Conservation (phyloP, 2,888 invertebrate species). For the Rotaria macrura region DNA sequence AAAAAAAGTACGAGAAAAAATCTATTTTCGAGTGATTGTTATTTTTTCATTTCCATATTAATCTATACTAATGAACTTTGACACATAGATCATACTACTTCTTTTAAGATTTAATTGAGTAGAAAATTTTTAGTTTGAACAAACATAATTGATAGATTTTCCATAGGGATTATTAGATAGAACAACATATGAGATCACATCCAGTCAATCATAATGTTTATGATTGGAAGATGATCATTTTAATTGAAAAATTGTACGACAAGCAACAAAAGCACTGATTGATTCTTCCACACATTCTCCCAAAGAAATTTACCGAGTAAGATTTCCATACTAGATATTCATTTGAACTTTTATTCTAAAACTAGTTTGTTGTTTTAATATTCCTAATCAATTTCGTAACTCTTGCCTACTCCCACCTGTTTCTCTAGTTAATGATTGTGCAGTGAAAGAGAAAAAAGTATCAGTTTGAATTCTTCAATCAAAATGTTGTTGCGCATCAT, state of each 20-base stretch:
- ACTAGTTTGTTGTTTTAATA: too few species aligned
- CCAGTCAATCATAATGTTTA: not conserved
- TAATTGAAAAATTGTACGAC: too few species aligned
- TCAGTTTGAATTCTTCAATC: too few species aligned
- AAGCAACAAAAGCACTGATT: too few species aligned
- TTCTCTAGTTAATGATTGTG: too few species aligned
- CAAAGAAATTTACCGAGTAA: too few species aligned
- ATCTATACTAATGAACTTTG: not conserved
- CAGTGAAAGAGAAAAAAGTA: too few species aligned
- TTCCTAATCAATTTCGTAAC: too few species aligned
- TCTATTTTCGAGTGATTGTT: not conserved
- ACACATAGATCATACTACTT: not conserved
- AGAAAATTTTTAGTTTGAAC: not conserved
- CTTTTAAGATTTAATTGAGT: constrained; percentile 15
- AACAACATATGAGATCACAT: not conserved
- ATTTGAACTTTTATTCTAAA: too few species aligned
- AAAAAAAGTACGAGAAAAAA: not conserved
- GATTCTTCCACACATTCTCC: too few species aligned
- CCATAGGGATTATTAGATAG: not conserved
- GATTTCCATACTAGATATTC: too few species aligned
- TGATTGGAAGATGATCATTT: not conserved
- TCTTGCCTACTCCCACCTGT: too few species aligned
- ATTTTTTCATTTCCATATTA: not conserved
- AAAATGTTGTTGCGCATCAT: not conserved
- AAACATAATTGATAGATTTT: not conserved